phyloP scores from a whole-genome alignment of 2,797 vertebrate species.

The Fistularia commersonii region DNA sequence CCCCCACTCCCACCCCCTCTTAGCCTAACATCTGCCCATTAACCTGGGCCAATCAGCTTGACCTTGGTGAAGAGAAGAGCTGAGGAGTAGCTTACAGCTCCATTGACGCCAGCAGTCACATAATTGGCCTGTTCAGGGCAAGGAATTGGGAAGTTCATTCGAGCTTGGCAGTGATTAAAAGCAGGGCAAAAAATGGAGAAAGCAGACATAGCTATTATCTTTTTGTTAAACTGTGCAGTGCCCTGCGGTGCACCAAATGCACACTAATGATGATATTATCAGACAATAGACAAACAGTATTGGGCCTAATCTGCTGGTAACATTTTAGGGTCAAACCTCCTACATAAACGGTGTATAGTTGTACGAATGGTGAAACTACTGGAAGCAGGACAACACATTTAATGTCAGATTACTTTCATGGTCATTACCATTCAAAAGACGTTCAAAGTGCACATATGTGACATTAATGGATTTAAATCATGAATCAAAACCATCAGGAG shows the following conservation, averaged over 20 bases:
- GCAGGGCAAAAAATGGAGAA: conserved; percentile 14
- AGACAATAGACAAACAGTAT: too few species aligned
- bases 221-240: conserved; percentile 9
- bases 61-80: conserved; percentile 73
- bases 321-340: too few species aligned
- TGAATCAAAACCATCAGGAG: conserved; percentile 31
- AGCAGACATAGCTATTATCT: conserved; percentile 19
- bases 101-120: conserved; percentile 68
- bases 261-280: not conserved
- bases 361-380: too few species aligned
- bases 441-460: too few species aligned
- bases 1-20: conserved; percentile 65
- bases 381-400: too few species aligned
- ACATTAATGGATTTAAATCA: too few species aligned
- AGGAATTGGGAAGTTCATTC: conserved; percentile 29
- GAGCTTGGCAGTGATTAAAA: conserved; percentile 18
- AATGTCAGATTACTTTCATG: too few species aligned
- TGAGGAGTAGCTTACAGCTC: conserved; percentile 59
- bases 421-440: too few species aligned
- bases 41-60: conserved; percentile 80
- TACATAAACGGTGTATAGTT: too few species aligned
- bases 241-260: not conserved
- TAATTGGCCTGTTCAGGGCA: conserved; percentile 70
- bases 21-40: conserved; percentile 74
- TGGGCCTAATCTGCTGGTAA: too few species aligned